Base-by-base conservation (phyloP, 2,797 vertebrate species). In the Aeoliscus strigatus region DNA sequence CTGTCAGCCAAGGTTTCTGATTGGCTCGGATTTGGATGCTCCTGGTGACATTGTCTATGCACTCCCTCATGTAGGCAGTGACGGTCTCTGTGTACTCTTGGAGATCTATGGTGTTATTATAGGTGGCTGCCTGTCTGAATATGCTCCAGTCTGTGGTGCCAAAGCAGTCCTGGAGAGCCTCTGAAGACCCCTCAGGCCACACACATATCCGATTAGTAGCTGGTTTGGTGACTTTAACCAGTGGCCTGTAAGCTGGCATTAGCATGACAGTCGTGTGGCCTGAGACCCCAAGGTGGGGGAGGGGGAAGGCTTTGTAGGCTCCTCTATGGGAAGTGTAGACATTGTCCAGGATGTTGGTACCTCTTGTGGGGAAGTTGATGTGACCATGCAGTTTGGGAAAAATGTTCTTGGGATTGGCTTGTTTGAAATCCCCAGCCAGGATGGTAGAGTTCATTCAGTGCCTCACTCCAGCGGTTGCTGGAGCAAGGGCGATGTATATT, bases 1-100 rank as follows among this genome's bases (percentile, higher is more conserved):
- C 28, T 24, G 36, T 49, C 18, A 54, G 15, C 42, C 43, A 48
- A 9, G 44, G 50, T 17, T 39, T 49, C 29, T 21, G 27, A 12
- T 54, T 43, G 8, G 39, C 37, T 13, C 14, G 11, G 3, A 17
- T 9, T 2, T 39, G 41, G 43, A 30, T 32, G 3, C 24, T 48
- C 12, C 6, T 6, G 2, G 33, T 51, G 3, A 60, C 46, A 34
- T 48, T 18, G 1, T 42, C 33, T 3, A 23, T 21, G n/a, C 27
- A 13, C 8, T 40, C 29, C 9, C 9, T 16, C 1, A 40, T 42
- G 27, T 36, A 41, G 10, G 13, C 10, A 2, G 39, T 49, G 10
- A 51, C 55, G 10, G 38, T 8, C 1, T 24, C 36, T 4, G 41
- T 27, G 6, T 39, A 44, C 11, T 55, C 39, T 13, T 55, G 26